Evolutionary conservation across 37 sponge, comb jelly and placozoan genomes (phyloP), one percentile per base, ranked within the genome.

Genomic region (Diacarnus erythraeanus): DNA sequence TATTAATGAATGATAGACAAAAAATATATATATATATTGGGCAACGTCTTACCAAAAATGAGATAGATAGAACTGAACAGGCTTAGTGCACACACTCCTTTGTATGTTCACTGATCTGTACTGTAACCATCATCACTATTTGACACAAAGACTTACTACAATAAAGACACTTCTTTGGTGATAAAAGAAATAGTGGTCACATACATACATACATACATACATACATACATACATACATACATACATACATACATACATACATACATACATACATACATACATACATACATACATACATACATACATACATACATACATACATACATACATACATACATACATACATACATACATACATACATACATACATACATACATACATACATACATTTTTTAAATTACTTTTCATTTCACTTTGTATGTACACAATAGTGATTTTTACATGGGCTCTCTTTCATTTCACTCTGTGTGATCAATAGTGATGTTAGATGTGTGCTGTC

Each of bases 261-360:
- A 70, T 20, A 70, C 57, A 78, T 41, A 65, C 47, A 65, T 37
- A 42, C 68, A 78, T 41, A 78, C 33, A 66, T 41, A 78, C 68
- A 78, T 23, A 64, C 67, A 2, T 25, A 64, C 79, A 59, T 47
- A 47, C 51, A 47, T 47, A 47, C 51, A 47, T 36, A 75, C 38
- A 58, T 58, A 75, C 76, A 56, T 58, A 75, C 76, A 58, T 36
- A 75, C 60, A 59, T 40, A 76, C 77, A 76, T 40, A 38, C 61
- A 59, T 25, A 68, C 59, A 75, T 20, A 30, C 59, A 82, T 72
- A 82, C 47, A 73, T 26, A 65, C 65, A 27, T 77, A 94, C 91
- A 68, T 38, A 68, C 69, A 68, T 38, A 68, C 69, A 68, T 38
- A 68, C 69, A 68, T 38, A 68, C 69, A 68, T 38, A 30, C 69